Percentiles rank a stretch among this genome's conserved stretches.
Conservation (phyloP, 2,888 invertebrate genomes). For the Neelides folsomi region DNA sequence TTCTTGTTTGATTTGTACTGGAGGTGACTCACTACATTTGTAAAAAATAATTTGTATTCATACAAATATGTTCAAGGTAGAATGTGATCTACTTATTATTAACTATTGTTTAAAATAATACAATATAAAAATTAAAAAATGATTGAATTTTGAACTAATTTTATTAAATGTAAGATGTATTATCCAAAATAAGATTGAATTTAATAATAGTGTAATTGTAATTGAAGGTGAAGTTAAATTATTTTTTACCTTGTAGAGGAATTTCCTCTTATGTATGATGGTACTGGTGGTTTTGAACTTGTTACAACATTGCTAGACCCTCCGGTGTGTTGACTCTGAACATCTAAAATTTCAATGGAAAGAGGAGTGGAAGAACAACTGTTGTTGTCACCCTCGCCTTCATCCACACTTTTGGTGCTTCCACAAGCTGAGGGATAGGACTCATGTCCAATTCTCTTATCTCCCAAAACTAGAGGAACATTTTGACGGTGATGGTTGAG, state of each 20-base stretch:
- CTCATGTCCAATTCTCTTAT: background rate
- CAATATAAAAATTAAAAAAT: no score
- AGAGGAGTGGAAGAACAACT: conserved; percentile 31
- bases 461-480: conserved; percentile 10
- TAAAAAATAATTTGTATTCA: no score
- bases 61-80: no score
- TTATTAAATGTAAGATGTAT: no score
- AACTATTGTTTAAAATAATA: no score
- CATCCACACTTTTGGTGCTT: conserved; percentile 6
- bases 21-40: conserved; percentile 8
- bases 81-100: no score
- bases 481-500: conserved; percentile 70
- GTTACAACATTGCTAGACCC: conserved; percentile 5
- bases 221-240: no score
- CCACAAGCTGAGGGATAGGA: background rate
- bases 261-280: conserved; percentile 18
- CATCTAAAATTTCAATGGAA: conserved; percentile 30
- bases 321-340: conserved; percentile 8
- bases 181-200: no score
- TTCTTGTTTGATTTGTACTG: conserved; percentile 6
- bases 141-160: no score
- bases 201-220: no score
- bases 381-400: conserved; percentile 30
- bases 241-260: conserved; percentile 25
- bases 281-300: conserved; percentile 25